Evolutionary conservation across 2,888 invertebrate species (phyloP), one percentile per base, ranked within the genome.

Genomic region (Epinotia ramella): DNA sequence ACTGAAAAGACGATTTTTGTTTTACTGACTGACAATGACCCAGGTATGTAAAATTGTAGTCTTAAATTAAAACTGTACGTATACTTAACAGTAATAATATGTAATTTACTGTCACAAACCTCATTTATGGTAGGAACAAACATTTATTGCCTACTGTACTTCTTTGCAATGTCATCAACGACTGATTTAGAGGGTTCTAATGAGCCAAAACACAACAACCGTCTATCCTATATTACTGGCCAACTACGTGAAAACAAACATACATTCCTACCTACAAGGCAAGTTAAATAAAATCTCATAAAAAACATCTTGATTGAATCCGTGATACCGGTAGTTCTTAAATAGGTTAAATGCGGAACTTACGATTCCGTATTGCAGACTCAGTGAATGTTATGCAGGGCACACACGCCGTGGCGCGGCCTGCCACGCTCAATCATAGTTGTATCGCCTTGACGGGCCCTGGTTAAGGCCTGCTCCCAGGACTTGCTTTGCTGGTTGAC

Each of bases 301-400:
- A 12, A 12, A 57, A 57, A 57, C 11, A 24, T 28, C 56, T 18
- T 67, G 40, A 40, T 57, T 18, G 13, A 40, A 57, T 40, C 18
- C 4, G n/a, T 69, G 46, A 59, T 44, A 28, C 44, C 28, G 28
- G 44, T 20, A 69, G 20, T 40, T 70, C 53, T 60, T 40, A 57
- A 67, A 62, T 62, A 44, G 56, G 53, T 24, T 56, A 18, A 73
- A 87, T 84, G 79, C 84, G 85, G 84, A 83, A 83, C 82, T 79
- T 75, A 81, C 74, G 79, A 83, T 89, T 89, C 89, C 89, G 87
- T 87, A 86, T 88, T 84, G 83, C 81, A 81, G 78, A 80, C 79
- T 76, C 79, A 77, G 80, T 76, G 79, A 71, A 65, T 70, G 60
- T 69, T 64, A 77, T 67, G 70, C 77, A 77, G 70, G 40, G 63